Conservation (phyloP, 2,797 vertebrate genomes). For the Halcyon badia region DNA sequence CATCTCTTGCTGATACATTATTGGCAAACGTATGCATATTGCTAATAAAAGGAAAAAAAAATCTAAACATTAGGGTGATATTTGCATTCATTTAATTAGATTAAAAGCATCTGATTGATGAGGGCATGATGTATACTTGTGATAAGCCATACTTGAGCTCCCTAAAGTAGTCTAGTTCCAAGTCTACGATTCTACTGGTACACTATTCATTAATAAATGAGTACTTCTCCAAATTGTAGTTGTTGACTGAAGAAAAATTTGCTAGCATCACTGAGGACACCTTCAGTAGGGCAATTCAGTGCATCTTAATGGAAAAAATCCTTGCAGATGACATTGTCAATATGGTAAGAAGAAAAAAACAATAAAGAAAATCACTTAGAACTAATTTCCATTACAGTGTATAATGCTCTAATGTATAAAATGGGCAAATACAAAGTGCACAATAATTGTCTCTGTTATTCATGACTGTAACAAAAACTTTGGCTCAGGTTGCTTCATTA, state of each 20-base stretch:
- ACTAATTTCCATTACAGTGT: background rate
- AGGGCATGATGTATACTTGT: background rate
- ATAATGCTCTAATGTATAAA: background rate
- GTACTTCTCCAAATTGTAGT: background rate
- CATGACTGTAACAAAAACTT: background rate
- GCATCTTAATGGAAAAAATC: background rate
- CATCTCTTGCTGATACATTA: background rate
- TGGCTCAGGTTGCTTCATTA: constrained; percentile 23
- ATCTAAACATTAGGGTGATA: background rate
- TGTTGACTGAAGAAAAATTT: background rate
- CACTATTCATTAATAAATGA: background rate
- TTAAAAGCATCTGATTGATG: background rate
- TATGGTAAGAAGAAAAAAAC: background rate
- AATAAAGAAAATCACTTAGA: background rate
- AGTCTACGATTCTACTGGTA: background rate
- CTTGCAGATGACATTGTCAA: background rate
- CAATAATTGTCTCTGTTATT: background rate
- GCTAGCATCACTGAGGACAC: background rate
- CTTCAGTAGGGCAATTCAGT: background rate
- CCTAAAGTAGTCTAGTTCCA: background rate
- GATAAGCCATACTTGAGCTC: background rate
- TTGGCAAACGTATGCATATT: background rate
- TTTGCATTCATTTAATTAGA: background rate
- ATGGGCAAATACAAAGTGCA: background rate
- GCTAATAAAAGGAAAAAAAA: background rate